phyloP scores from a whole-genome alignment of 64 coral and sea anemone genomes.

The Dendronephthya gigantea region DNA sequence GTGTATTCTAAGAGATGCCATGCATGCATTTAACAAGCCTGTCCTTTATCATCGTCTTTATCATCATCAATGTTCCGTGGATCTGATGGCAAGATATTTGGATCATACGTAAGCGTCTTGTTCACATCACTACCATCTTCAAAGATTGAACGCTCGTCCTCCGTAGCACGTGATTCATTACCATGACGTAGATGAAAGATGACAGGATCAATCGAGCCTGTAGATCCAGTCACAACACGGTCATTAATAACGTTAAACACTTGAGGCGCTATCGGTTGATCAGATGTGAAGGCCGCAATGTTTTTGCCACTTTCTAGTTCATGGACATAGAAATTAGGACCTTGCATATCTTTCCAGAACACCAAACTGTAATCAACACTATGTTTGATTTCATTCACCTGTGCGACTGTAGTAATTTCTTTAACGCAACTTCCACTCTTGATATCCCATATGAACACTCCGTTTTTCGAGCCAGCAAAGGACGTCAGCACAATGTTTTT shows the following conservation, averaged over 20 bases:
- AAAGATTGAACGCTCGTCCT: not conserved
- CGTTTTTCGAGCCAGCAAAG: not conserved
- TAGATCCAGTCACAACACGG: not conserved
- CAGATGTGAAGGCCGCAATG: not conserved
- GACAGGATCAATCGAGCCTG: not conserved
- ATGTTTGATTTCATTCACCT: not conserved
- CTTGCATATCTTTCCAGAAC: slow-evolving; percentile 10
- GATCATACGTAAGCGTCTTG: not conserved
- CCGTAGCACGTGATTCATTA: not conserved
- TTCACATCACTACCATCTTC: not conserved
- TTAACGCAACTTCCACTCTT: not conserved
- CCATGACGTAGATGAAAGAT: not conserved
- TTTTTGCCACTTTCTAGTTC: not conserved
- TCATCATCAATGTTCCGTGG: not conserved
- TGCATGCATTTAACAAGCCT: not conserved
- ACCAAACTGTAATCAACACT: not conserved
- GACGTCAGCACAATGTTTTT: not conserved
- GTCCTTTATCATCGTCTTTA: not conserved
- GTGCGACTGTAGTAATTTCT: not conserved
- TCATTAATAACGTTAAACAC: not conserved
- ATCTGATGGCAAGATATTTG: not conserved
- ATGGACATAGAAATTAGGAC: not conserved
- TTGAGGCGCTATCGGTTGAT: not conserved
- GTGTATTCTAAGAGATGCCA: not conserved
- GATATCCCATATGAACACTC: not conserved